Conservation (phyloP, 2,797 vertebrate species). For the Amniataba percoides region DNA sequence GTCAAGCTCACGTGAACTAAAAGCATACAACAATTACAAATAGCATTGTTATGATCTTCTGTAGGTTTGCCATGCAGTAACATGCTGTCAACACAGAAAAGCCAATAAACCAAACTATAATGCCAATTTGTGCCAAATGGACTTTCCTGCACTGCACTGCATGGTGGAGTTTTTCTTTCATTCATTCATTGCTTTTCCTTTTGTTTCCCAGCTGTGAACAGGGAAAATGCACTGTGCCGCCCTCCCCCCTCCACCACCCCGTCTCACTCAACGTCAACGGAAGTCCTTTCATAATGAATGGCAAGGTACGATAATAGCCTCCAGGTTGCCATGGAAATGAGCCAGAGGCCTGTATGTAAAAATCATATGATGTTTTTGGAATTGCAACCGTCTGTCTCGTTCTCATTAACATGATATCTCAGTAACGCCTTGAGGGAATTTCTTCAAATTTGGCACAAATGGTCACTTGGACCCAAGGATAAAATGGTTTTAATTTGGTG, state of each 20-base stretch:
- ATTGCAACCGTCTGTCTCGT: too few species aligned
- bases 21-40: not conserved
- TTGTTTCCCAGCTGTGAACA: constrained; percentile 81
- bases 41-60: not conserved
- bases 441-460: too few species aligned
- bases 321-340: constrained; percentile 96
- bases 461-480: too few species aligned
- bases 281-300: constrained; percentile 98
- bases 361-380: too few species aligned
- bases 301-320: constrained; percentile 98
- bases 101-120: not conserved
- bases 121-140: not conserved
- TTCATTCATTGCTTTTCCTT: constrained; percentile 56
- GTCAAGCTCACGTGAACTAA: not conserved
- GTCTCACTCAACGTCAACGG: constrained; percentile 89
- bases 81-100: not conserved
- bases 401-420: too few species aligned
- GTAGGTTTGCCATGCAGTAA: not conserved
- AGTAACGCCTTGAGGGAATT: too few species aligned
- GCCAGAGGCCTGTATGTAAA: constrained; percentile 91
- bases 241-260: constrained; percentile 54
- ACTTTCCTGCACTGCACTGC: constrained; percentile 18
- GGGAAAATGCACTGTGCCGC: constrained; percentile 82
- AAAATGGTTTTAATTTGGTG: too few species aligned
- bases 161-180: constrained; percentile 30